Evolutionary conservation across 1,140 invertebrate genomes (phyloP).

Genomic region (Gonatopus flavifemur): DNA sequence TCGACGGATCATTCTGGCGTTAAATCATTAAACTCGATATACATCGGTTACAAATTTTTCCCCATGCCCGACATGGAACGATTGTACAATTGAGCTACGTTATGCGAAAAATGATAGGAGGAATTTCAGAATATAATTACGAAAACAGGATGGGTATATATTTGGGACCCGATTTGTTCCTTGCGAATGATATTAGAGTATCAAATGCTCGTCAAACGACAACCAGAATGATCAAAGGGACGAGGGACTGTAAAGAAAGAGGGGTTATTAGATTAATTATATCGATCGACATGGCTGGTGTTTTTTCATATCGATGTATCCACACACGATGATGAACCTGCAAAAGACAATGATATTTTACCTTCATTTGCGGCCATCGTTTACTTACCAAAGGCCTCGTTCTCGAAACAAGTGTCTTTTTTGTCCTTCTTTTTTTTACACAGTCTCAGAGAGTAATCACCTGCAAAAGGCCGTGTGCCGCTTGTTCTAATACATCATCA

Average conservation of each 20-base stretch:
- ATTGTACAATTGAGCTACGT: too few species aligned
- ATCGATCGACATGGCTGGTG: background rate
- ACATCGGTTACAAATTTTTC: too few species aligned
- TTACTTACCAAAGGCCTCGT: constrained; percentile 53
- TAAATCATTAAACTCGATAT: constrained; percentile 4
- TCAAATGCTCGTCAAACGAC: too few species aligned
- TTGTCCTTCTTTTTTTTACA: too few species aligned
- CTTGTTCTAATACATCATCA: constrained; percentile 59
- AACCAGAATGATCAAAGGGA: constrained; percentile 53
- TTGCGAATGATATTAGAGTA: too few species aligned
- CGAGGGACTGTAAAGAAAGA: constrained; percentile 42
- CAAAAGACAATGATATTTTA: constrained; percentile 51
- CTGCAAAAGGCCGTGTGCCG: constrained; percentile 58
- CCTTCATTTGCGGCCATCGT: constrained; percentile 52
- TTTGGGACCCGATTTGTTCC: too few species aligned
- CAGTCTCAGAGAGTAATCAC: constrained; percentile 41
- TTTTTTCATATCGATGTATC: background rate
- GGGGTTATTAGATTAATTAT: constrained; percentile 29
- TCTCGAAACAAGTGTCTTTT: too few species aligned
- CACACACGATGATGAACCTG: constrained; percentile 38
- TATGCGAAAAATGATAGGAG: too few species aligned
- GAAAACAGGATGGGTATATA: too few species aligned
- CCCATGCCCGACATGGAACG: too few species aligned
- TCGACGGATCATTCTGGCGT: constrained; percentile 46
- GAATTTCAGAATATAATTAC: too few species aligned